These are phyloP conservation scores for Asteroscopus sphinx DNA, from an alignment of 2,888 invertebrate genomes.

Conservation along the genomic window DNA sequence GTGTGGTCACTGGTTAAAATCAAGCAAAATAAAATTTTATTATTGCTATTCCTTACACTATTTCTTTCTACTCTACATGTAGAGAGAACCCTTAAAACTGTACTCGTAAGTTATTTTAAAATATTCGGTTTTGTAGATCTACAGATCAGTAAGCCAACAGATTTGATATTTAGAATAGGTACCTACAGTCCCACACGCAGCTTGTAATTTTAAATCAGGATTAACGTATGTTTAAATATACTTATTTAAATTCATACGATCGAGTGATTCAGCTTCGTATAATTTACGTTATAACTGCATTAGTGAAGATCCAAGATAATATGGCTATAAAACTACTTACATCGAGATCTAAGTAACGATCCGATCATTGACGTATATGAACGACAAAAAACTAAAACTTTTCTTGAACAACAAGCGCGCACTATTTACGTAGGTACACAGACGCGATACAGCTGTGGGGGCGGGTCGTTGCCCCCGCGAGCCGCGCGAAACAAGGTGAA, in stretches of 20 bases:
- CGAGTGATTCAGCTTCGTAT: constrained; percentile 13
- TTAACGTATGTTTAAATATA: constrained; percentile 20
- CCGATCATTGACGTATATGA: constrained; percentile 25
- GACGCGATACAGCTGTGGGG: constrained; percentile 81
- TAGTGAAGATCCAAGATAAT: constrained; percentile 11
- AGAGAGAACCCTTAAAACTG: too few relatives aligned
- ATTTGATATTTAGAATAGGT: constrained; percentile 30
- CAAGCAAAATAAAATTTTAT: too few relatives aligned
- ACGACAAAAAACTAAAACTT: constrained; percentile 43
- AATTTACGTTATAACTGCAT: constrained; percentile 22
- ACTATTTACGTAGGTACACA: constrained; percentile 77
- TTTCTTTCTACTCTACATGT: too few relatives aligned
- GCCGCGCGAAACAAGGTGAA: constrained; percentile 86
- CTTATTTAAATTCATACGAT: constrained; percentile 35
- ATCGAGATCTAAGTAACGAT: constrained; percentile 2
- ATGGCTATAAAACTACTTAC: constrained; percentile 17
- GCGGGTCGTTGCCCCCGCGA: constrained; percentile 79
- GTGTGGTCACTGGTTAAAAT: too few relatives aligned
- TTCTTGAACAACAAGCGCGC: constrained; percentile 58
- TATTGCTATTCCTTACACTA: too few relatives aligned
- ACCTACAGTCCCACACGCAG: constrained; percentile 3
- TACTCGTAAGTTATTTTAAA: too few relatives aligned
- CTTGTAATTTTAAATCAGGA: constrained; percentile 26
- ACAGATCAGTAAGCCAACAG: constrained; percentile 18
- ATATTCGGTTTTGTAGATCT: not conserved